These are phyloP conservation scores for Pelosia muscerda DNA, from an alignment of 2,888 invertebrate genomes.

Conservation along the genomic window DNA sequence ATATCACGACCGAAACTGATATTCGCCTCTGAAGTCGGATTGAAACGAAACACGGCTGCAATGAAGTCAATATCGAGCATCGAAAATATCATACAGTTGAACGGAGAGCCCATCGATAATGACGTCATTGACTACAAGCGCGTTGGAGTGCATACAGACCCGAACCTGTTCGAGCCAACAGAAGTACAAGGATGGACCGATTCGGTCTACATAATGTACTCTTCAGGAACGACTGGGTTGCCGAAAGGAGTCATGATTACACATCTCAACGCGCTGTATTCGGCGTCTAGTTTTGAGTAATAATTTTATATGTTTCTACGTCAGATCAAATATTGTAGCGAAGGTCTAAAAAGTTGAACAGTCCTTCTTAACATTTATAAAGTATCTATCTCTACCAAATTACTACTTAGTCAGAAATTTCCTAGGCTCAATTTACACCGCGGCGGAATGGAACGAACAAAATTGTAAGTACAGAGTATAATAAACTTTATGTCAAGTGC, in stretches of 20 bases:
- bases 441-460: too few species aligned
- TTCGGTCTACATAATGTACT: slow-evolving; percentile 81
- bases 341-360: too few species aligned
- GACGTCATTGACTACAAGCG: slow-evolving; percentile 48
- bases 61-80: slow-evolving; percentile 62
- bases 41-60: slow-evolving; percentile 54
- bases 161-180: slow-evolving; percentile 49
- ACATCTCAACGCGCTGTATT: slow-evolving; percentile 83
- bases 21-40: slow-evolving; percentile 84
- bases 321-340: background rate
- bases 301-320: slow-evolving; percentile 21
- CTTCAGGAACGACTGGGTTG: slow-evolving; percentile 91
- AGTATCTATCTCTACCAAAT: too few species aligned
- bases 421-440: too few species aligned
- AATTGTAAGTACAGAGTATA: too few species aligned
- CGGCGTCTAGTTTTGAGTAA: slow-evolving; percentile 82
- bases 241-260: slow-evolving; percentile 92
- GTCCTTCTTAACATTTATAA: too few species aligned
- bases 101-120: slow-evolving; percentile 78
- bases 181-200: slow-evolving; percentile 60
- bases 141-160: slow-evolving; percentile 43
- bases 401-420: too few species aligned
- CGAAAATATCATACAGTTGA: slow-evolving; percentile 87
- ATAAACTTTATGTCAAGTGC: too few species aligned
- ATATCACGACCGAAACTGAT: slow-evolving; percentile 89